These are phyloP conservation scores for Papilio demoleus DNA, from an alignment of 2,888 invertebrate genomes.

Conservation along the genomic window DNA sequence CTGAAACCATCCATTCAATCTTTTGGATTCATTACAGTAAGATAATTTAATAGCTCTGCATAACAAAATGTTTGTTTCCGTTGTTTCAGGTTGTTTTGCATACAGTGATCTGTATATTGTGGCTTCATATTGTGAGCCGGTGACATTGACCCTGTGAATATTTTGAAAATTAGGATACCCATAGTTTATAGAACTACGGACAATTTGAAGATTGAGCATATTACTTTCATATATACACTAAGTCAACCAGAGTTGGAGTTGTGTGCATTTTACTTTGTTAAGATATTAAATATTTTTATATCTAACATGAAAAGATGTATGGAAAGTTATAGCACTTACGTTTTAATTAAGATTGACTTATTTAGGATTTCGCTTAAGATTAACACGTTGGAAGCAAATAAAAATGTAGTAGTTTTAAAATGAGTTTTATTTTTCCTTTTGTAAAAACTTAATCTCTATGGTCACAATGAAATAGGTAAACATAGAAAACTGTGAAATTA, in stretches of 20 bases:
- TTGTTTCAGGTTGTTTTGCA: slow-evolving; percentile 65
- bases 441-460: neutral
- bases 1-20: no score
- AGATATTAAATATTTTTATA: slow-evolving; percentile 79
- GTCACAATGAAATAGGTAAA: neutral
- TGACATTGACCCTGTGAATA: slow-evolving; percentile 74
- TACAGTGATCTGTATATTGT: slow-evolving; percentile 66
- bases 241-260: slow-evolving; percentile 68
- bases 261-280: slow-evolving; percentile 78
- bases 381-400: slow-evolving; percentile 80
- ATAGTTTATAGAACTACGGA: slow-evolving; percentile 64
- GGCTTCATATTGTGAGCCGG: slow-evolving; percentile 72
- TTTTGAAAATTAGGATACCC: slow-evolving; percentile 64
- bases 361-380: slow-evolving; percentile 77
- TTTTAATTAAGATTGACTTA: slow-evolving; percentile 74
- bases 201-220: slow-evolving; percentile 58
- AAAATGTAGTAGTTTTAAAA: slow-evolving; percentile 73
- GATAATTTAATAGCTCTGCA: no score
- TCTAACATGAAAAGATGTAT: slow-evolving; percentile 69
- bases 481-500: no score
- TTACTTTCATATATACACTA: slow-evolving; percentile 68
- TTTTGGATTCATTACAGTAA: no score
- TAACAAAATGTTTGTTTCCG: no score
- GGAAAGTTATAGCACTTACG: slow-evolving; percentile 73
- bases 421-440: slow-evolving; percentile 50